A percentile compares a stretch with the other conserved stretches of the same genome.
These are phyloP conservation scores for Halictus quadricinctus DNA, from an alignment of 2,888 invertebrate species.

Conservation along the genomic window DNA sequence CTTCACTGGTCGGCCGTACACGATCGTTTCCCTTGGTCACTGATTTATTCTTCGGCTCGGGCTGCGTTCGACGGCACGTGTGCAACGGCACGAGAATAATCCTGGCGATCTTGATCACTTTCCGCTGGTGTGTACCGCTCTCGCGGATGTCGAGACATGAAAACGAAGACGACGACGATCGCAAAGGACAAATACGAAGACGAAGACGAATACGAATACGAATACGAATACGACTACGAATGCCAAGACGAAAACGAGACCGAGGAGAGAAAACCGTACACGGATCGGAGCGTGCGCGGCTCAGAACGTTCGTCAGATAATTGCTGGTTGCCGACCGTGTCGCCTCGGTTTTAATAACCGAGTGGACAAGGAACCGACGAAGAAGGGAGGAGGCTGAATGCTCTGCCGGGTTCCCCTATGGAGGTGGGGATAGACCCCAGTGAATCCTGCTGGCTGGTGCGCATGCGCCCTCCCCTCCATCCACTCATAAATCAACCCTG, in stretches of 20 bases:
- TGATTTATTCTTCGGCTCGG: not conserved
- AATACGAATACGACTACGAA: not conserved
- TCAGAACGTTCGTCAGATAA: slow-evolving; percentile 80
- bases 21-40: not conserved
- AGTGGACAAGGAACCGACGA: slow-evolving; percentile 78
- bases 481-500: slow-evolving; percentile 77
- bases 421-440: slow-evolving; percentile 71
- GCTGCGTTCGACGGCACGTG: not conserved
- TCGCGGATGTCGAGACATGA: not conserved
- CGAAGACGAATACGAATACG: not conserved
- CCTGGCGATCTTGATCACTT: slow-evolving; percentile 26
- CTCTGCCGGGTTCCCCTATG: slow-evolving; percentile 53
- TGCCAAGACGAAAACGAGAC: not conserved
- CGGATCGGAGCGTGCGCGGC: slow-evolving; percentile 68
- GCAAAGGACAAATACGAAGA: not conserved
- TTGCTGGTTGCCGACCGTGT: slow-evolving; percentile 80
- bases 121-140: not conserved
- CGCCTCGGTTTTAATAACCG: slow-evolving; percentile 81
- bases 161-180: slow-evolving; percentile 18
- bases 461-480: slow-evolving; percentile 77
- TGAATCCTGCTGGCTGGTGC: slow-evolving; percentile 58
- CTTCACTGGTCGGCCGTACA: slow-evolving; percentile 56
- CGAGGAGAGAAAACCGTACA: not conserved
- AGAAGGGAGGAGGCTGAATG: slow-evolving; percentile 76
- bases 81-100: slow-evolving; percentile 5